Evolutionary conservation across 2,888 invertebrate species (phyloP), one percentile per base, ranked within the genome.

Genomic region (Adelphocoris suturalis): DNA sequence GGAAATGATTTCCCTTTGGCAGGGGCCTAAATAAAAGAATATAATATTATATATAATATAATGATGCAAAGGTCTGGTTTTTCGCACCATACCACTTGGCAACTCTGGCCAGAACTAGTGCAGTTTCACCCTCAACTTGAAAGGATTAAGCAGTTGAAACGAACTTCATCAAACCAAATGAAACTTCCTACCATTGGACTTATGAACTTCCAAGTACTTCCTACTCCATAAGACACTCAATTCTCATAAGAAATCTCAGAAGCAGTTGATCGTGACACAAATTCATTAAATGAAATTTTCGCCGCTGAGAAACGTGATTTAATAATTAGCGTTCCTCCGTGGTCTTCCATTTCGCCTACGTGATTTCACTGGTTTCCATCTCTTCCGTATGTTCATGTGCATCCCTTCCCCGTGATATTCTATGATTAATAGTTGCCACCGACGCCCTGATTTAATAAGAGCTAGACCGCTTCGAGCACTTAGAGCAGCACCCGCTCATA

Each of bases 401-500:
- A 14, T 52, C 16, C 52, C 16, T 52, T 16, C 52, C 52, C 61
- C n/a, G 11, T 19, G 19, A 61, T 61, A 19, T 61, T 61, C 19
- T 19, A 19, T 81, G 81, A 81, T 81, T 46, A 81, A 81, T 81
- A 47, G 48, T 47, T 23, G 81, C 81, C 37, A 81, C 81, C 81
- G 81, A 81, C 23, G 48, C 46, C 47, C 81, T 47, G 81, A 81
- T 81, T 81, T 81, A 81, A 81, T 81, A 47, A 81, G 47, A 81
- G 81, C 46, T 48, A 37, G 80, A 80, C 19, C 80, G 61, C 48
- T 81, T 48, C 81, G 81, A 48, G 14, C 16, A 37, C n/a, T n/a
- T n/a, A 28, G 13, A 13, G 81, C 23, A 81, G 81, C n/a, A 16
- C 19, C 81, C 48, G 13, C 47, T 48, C 81, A 81, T 81, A 81